phyloP scores from a whole-genome alignment of 2,113 vertebrate species.

The Cynocephalus volans region DNA sequence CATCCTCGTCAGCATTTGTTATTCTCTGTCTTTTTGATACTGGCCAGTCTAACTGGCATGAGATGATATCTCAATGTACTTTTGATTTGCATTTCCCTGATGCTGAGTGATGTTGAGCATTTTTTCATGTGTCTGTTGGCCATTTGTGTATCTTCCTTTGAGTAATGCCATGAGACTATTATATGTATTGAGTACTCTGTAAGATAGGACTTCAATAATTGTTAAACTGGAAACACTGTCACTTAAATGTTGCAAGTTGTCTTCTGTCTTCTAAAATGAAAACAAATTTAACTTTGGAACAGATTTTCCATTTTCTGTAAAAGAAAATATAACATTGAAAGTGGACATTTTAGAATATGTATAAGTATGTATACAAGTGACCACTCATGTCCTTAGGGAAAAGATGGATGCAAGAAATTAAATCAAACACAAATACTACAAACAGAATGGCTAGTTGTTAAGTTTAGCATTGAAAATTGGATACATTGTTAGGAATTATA shows the following conservation, averaged over 20 bases:
- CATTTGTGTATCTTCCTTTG: no score
- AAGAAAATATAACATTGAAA: not conserved
- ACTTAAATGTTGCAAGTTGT: not conserved
- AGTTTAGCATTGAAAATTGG: not conserved
- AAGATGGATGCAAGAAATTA: not conserved
- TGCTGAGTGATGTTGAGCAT: no score
- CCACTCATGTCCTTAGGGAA: not conserved
- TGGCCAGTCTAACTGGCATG: no score
- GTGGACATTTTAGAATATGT: not conserved
- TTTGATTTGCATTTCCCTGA: no score
- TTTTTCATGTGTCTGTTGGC: no score
- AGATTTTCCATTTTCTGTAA: slow-evolving; percentile 26
- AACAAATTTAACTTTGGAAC: not conserved
- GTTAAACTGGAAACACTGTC: not conserved
- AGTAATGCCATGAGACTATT: not conserved
- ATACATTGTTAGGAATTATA: not conserved
- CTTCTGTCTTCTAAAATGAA: slow-evolving; percentile 56
- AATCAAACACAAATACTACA: not conserved
- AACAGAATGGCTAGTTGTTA: not conserved
- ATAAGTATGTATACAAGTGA: not conserved
- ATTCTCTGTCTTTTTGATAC: no score
- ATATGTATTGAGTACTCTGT: not conserved
- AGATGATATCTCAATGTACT: no score
- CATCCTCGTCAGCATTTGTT: no score
- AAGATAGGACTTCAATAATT: not conserved